A percentile compares a stretch with the other conserved stretches of the same genome.
Conservation (phyloP, 2,113 vertebrate species). For the Carlito syrichta region DNA sequence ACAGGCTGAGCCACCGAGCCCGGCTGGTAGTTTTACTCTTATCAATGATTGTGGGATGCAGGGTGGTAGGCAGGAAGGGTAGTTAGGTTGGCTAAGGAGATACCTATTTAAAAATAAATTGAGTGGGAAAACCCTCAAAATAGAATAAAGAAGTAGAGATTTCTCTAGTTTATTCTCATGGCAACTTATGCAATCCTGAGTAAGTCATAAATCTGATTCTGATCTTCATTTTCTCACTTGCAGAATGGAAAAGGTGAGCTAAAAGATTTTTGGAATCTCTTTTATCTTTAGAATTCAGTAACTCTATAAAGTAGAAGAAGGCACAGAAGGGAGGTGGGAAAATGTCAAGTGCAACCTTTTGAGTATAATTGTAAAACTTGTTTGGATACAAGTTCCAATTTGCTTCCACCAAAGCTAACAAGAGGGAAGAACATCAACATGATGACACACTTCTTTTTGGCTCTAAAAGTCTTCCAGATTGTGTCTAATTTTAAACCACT, state of each 20-base stretch:
- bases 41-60: neutral
- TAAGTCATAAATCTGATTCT: neutral
- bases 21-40: neutral
- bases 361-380: neutral
- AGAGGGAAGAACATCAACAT: slow-evolving; percentile 47
- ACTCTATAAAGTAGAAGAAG: neutral
- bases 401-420: neutral
- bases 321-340: neutral
- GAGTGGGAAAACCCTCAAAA: neutral
- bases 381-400: neutral
- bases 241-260: neutral
- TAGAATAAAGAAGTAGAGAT: neutral
- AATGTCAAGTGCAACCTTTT: neutral
- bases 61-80: neutral
- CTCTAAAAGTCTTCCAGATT: slow-evolving; percentile 81
- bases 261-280: neutral
- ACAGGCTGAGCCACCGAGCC: no score
- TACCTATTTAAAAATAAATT: neutral
- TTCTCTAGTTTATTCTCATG: neutral
- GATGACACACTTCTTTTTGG: slow-evolving; percentile 73
- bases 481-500: slow-evolving; percentile 82
- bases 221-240: neutral
- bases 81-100: neutral
- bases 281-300: neutral
- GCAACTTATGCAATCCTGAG: neutral